Evolutionary conservation across 2,888 invertebrate species (phyloP), one percentile per base, ranked within the genome.

Genomic region (Orthonevra nobilis): DNA sequence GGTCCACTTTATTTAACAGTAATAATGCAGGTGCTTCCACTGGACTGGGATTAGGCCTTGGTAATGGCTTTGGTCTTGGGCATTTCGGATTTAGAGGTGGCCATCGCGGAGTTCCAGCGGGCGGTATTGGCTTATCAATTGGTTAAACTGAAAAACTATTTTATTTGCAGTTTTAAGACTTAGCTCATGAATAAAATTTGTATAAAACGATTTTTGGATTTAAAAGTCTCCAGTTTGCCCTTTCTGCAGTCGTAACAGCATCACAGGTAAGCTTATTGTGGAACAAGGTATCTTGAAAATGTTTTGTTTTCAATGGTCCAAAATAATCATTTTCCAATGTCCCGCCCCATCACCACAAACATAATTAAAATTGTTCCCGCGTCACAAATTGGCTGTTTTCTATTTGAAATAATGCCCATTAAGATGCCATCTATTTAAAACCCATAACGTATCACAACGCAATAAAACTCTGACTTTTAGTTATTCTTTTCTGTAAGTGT

Each of bases 381-480:
- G 26, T 17, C 17, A 26, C 26, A 26, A 56, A 38, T 40, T 28
- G 12, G 30, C 14, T 46, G 17, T n/a, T 40, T 64, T 64, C 46
- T 61, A 36, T 61, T 63, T 26, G 7, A 40, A 40, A 10, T 40
- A 48, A n/a, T n/a, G 40, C 15, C 26, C 32, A 19, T 56, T 48
- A 50, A 48, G 54, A n/a, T n/a, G 40, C 15, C 26, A 40, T 26
- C 48, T 48, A 50, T 40, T 40, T 36, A 14, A 26, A 32, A 56
- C 58, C 52, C 28, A 20, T 40, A 40, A 66, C 26, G 28, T 56
- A 56, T 28, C 36, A 56, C 38, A 32, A 19, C 40, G 26, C 40
- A 56, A 66, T 72, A 64, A 72, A 56, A 26, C 15, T 9, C 9
- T 3, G 14, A 32, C 32, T 12, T 38, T 15, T 12, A 15, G 17